Conservation (phyloP, 2,113 vertebrate genomes). For the Centrocercus urophasianus region DNA sequence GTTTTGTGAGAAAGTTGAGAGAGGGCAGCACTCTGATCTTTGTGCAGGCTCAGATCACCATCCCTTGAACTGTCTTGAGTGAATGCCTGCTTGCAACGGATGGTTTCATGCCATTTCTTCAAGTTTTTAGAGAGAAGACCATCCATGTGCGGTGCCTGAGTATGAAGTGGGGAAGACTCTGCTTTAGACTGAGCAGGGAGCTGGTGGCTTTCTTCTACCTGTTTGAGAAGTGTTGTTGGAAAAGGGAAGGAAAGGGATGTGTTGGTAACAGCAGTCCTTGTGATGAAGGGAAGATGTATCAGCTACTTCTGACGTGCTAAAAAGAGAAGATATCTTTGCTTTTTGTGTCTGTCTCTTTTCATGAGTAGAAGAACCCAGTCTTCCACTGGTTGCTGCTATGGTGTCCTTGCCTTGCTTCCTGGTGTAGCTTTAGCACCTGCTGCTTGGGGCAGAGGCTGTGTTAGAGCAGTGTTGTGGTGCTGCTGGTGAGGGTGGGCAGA, state of each 20-base stretch:
- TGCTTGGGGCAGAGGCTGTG: slow-evolving; percentile 53
- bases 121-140: not conserved
- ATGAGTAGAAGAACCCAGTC: slow-evolving; percentile 40
- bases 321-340: slow-evolving; percentile 36
- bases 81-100: not conserved
- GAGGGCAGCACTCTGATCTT: not conserved
- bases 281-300: not conserved
- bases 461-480: slow-evolving; percentile 42
- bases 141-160: not conserved
- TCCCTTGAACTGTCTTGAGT: not conserved
- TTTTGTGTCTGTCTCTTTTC: slow-evolving; percentile 55
- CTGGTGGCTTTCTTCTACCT: not conserved
- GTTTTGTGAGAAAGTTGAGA: not conserved
- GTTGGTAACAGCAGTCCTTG: not conserved
- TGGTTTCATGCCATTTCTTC: not conserved
- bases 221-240: not conserved
- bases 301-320: not conserved
- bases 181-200: not conserved
- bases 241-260: not conserved
- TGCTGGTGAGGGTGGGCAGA: slow-evolving; percentile 58
- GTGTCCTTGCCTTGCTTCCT: not conserved
- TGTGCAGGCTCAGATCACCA: not conserved
- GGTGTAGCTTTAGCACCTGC: slow-evolving; percentile 44
- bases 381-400: slow-evolving; percentile 40
- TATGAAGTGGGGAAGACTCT: not conserved